Conservation (phyloP, 2,888 invertebrate species). For the Callyntrura guangdongensis region DNA sequence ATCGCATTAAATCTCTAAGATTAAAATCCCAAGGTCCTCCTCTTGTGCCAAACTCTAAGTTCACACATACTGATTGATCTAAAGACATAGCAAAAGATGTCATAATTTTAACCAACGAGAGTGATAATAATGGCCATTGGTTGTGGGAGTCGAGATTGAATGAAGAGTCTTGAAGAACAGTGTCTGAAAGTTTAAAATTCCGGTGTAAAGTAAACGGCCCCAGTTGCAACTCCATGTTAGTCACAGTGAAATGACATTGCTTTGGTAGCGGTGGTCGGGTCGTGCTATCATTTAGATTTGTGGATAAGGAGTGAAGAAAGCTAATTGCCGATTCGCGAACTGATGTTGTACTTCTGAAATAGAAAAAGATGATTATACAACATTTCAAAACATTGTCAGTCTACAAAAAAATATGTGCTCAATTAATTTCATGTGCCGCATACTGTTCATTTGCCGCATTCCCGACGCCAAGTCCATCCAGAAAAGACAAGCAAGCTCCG, state of each 20-base stretch:
- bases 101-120: slow-evolving; percentile 90
- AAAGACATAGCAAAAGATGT: slow-evolving; percentile 92
- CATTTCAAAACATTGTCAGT: neutral
- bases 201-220: slow-evolving; percentile 76
- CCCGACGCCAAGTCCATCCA: slow-evolving; percentile 97
- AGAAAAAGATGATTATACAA: slow-evolving; percentile 72
- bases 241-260: neutral
- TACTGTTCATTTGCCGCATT: slow-evolving; percentile 90
- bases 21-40: slow-evolving; percentile 99
- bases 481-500: slow-evolving; percentile 95
- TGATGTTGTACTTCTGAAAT: slow-evolving; percentile 85
- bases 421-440: slow-evolving; percentile 36
- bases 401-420: neutral
- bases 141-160: slow-evolving; percentile 90
- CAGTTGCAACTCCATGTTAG: slow-evolving; percentile 41
- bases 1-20: slow-evolving; percentile 96
- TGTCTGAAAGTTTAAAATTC: slow-evolving; percentile 40
- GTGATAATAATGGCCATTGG: slow-evolving; percentile 89
- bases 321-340: slow-evolving; percentile 87
- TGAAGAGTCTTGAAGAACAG: slow-evolving; percentile 32
- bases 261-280: neutral
- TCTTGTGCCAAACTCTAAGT: slow-evolving; percentile 91
- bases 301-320: slow-evolving; percentile 85
- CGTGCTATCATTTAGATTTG: neutral
- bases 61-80: slow-evolving; percentile 89